Conservation (phyloP, 2,113 vertebrate species). For the Dipodomys merriami region DNA sequence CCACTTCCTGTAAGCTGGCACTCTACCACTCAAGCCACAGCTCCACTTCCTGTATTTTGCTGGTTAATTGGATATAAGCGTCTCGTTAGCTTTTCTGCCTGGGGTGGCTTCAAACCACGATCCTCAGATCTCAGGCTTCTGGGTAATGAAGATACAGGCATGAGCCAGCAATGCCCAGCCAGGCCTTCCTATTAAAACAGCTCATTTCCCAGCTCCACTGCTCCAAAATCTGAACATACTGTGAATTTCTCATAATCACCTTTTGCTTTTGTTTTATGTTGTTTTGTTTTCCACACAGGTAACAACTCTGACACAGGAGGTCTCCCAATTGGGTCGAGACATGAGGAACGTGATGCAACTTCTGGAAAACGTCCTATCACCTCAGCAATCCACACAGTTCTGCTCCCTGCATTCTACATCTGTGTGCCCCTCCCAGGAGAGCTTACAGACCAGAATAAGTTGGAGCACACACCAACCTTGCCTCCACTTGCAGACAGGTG, state of each 20-base stretch:
- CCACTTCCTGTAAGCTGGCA: too few relatives aligned
- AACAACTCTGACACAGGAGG: constrained; percentile 86
- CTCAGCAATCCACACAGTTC: constrained; percentile 81
- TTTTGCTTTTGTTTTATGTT: constrained; percentile 48
- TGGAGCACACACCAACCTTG: constrained; percentile 84
- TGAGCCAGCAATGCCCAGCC: too few relatives aligned
- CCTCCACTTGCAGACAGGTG: constrained; percentile 79
- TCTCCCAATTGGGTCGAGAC: constrained; percentile 89
- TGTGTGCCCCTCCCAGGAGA: constrained; percentile 82
- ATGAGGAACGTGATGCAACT: constrained; percentile 87
- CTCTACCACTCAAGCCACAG: too few relatives aligned
- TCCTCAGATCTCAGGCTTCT: too few relatives aligned
- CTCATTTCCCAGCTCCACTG: not conserved
- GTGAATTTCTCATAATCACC: not conserved
- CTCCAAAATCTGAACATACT: not conserved
- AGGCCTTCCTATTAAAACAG: not conserved
- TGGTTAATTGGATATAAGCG: too few relatives aligned
- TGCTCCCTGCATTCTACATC: constrained; percentile 83
- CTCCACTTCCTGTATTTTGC: too few relatives aligned
- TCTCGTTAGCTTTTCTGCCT: too few relatives aligned
- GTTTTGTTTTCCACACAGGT: constrained; percentile 81
- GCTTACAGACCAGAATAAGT: constrained; percentile 80
- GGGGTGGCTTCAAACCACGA: too few relatives aligned
- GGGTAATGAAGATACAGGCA: too few relatives aligned
- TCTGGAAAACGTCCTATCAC: constrained; percentile 84